Evolutionary conservation across 2,888 invertebrate genomes (phyloP), one percentile per base, ranked within the genome.

Genomic region (Acrocyrtus sp.): DNA sequence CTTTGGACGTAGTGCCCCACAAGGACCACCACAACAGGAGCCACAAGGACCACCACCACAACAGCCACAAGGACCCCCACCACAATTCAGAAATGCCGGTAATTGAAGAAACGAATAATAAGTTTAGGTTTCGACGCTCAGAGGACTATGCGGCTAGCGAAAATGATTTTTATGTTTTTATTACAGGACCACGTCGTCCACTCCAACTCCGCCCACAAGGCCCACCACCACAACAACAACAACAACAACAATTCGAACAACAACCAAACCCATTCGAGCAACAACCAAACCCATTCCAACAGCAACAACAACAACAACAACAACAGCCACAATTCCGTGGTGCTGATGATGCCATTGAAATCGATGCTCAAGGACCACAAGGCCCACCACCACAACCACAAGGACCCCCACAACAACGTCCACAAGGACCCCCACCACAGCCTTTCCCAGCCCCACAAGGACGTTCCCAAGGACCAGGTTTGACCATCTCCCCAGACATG

Each of bases 361-460:
- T n/a, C n/a, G 62, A 72, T 54, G 48, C 48, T 21, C 66, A 47
- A 65, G 58, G 70, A 70, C 21, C 82, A 82, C 73, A 58, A 50
- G 56, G 22, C 8, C 70, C 29, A 61, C 67, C 65, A 27, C 79
- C 72, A 24, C 73, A 69, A 53, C 74, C 34, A 68, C 61, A 61
- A 34, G 60, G 27, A 62, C 67, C 50, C 50, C 75, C 48, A 34
- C 65, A 43, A 53, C 60, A n/a, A 57, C n/a, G n/a, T n/a, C n/a
- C n/a, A n/a, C 74, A 65, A 51, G 43, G 47, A 54, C 73, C 67
- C 2, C 61, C 77, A 83, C 47, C 70, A 80, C 51, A 76, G 80
- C 74, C 75, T 61, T 77, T 29, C 58, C 81, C 26, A 76, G 83
- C 2, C 65, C 81, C 8, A 81, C 83, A 4, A 83, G 84, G 24